These are phyloP conservation scores for Cyphomyrus plagiostoma DNA, from an alignment of 2,113 vertebrate species.

Conservation along the genomic window DNA sequence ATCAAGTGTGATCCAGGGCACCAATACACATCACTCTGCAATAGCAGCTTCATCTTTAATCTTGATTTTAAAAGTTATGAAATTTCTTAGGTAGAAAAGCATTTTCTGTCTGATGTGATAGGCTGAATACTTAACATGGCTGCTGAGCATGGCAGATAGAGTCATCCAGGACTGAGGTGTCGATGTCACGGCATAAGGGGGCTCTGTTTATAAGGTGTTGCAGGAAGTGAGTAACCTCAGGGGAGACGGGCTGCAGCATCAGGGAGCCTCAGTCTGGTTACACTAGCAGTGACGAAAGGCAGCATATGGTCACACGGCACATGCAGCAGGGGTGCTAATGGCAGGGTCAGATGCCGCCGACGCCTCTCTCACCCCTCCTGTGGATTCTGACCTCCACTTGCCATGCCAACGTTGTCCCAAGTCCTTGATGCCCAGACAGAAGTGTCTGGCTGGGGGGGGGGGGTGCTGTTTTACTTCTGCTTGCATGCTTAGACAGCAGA, in stretches of 20 bases:
- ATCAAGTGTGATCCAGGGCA: not conserved
- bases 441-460: not conserved
- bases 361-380: not conserved
- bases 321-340: not conserved
- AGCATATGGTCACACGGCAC: not conserved
- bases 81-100: not conserved
- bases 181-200: not conserved
- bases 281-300: not conserved
- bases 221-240: not conserved
- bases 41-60: not conserved
- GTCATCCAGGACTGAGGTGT: not conserved
- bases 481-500: conserved; percentile 1
- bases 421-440: not conserved
- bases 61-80: not conserved
- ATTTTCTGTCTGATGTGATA: not conserved
- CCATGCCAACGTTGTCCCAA: not conserved
- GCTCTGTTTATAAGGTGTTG: not conserved
- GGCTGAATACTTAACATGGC: not conserved
- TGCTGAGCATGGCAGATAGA: not conserved
- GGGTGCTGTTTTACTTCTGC: not conserved
- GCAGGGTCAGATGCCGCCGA: not conserved
- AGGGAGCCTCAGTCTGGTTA: not conserved
- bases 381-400: not conserved
- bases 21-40: not conserved
- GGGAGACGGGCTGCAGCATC: not conserved